Conservation (phyloP, 2,113 vertebrate species). For the Cyanistes caeruleus region DNA sequence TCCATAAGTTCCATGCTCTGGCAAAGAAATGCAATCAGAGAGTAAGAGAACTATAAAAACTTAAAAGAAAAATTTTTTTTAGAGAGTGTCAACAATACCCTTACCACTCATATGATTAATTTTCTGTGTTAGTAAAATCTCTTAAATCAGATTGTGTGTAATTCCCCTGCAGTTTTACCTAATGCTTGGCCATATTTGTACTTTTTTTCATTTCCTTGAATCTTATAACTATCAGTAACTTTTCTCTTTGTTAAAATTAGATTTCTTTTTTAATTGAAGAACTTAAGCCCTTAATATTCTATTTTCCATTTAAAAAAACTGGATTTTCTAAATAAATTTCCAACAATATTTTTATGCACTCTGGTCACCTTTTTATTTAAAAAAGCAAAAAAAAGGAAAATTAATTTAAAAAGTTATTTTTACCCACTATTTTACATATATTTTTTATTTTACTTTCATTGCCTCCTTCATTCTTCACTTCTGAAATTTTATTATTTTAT, state of each 20-base stretch:
- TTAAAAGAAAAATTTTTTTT: neutral
- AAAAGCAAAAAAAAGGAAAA: neutral
- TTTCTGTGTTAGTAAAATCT: neutral
- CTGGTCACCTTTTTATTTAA: neutral
- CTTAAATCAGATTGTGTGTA: neutral
- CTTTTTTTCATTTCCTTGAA: neutral
- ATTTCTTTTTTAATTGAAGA: neutral
- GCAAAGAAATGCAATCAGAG: neutral
- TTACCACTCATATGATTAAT: neutral
- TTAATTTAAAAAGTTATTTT: accelerated
- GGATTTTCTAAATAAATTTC: neutral
- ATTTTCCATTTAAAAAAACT: neutral
- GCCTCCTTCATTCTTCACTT: neutral
- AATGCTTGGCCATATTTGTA: neutral
- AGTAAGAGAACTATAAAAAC: neutral
- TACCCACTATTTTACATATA: neutral
- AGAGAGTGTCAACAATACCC: neutral
- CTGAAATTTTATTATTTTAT: neutral
- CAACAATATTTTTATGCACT: neutral
- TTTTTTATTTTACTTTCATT: neutral
- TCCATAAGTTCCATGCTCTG: neutral
- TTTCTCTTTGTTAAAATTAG: neutral
- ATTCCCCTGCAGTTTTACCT: neutral
- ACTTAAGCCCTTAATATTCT: neutral
- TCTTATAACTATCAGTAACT: neutral